Base-by-base conservation (phyloP, 2,113 vertebrate genomes). In the Syngnathoides biaculeatus region DNA sequence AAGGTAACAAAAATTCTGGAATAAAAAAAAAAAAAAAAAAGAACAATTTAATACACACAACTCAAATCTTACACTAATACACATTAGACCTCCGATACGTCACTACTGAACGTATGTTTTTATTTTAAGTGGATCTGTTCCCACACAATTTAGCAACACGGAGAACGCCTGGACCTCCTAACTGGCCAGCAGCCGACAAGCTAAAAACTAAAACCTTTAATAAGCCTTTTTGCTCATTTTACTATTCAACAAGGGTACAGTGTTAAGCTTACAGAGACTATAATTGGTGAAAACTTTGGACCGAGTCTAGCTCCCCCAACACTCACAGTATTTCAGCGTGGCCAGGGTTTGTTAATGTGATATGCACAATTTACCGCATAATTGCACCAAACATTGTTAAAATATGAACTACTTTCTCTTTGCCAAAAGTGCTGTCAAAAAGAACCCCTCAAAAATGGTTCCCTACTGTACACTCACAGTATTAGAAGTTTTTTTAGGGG, bases 391-490 rank as follows among this genome's bases (percentile, higher is more conserved):
- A 67, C 66, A 63, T 61, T 14, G 13, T 59, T 48, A 65, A 73
- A 75, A 58, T 47, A 55, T 57, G 17, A 52, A 64, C 48, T 74
- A 3, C 42, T 69, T 64, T 71, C 56, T 65, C 61, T 27, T 39
- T 30, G 65, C 77, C 63, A 48, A 76, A 58, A 50, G 35, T 22
- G 43, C 64, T 6, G 59, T 73, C 75, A 19, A 64, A 78, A 77
- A 65, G 27, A 80, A 50, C 56, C 67, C n/a, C 3, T 35, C 43
- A 45, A 68, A 64, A 67, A 73, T 24, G 65, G 71, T 55, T 65
- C 66, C 7, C 69, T 65, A 38, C 57, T 69, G 42, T 64, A 74
- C 72, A 71, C 69, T 86, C 86, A 86, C 83, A 85, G 86, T 86
- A 73, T 80, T 65, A 38, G 67, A 69, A 83, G 79, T 78, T 65